Evolutionary conservation across 1,140 invertebrate genomes (phyloP).

Genomic region (Chrysomallon squamiferum): DNA sequence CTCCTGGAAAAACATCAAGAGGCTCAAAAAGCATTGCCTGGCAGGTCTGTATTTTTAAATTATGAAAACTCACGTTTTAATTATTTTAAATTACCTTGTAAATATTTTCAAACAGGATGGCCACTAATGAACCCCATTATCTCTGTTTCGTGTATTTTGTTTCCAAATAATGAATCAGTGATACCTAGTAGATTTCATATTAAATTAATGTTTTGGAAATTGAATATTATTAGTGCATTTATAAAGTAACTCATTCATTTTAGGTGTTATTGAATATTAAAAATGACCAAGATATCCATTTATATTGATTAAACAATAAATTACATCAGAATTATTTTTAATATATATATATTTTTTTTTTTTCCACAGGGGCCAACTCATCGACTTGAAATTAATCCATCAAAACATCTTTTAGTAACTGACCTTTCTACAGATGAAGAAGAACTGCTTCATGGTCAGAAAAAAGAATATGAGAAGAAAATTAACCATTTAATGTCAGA

Average conservation of each 20-base stretch:
- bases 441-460: conserved; percentile 47
- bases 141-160: too few relatives aligned
- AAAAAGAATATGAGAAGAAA: conserved; percentile 57
- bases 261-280: too few relatives aligned
- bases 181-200: too few relatives aligned
- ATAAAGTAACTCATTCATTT: too few relatives aligned
- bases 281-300: too few relatives aligned
- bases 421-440: conserved; percentile 60
- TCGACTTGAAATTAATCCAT: conserved; percentile 40
- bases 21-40: conserved; percentile 47
- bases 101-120: neutral
- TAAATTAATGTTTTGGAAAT: too few relatives aligned
- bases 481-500: conserved; percentile 59
- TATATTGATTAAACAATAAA: too few relatives aligned
- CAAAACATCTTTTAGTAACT: conserved; percentile 23
- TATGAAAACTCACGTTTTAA: too few relatives aligned
- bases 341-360: too few relatives aligned
- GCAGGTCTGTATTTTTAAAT: conserved; percentile 46
- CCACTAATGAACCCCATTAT: neutral
- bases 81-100: neutral
- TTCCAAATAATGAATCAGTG: too few relatives aligned
- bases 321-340: too few relatives aligned
- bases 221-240: too few relatives aligned
- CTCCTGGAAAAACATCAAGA: conserved; percentile 55
- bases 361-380: conserved; percentile 50